Conservation (phyloP, 2,797 vertebrate species). For the Sebastes trivittatus region DNA sequence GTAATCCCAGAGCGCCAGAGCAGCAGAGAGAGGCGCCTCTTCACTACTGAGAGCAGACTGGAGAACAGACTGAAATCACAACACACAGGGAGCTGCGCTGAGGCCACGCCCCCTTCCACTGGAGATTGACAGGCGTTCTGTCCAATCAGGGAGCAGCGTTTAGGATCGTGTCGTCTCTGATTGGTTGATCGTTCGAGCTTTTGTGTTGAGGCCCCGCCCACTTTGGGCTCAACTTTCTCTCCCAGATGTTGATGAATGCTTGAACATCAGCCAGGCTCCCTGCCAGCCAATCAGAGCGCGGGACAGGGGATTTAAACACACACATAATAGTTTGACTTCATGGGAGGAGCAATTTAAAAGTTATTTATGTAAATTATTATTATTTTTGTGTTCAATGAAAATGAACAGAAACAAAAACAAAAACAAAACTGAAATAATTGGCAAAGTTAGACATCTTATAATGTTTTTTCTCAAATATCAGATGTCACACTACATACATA, state of each 20-base stretch:
- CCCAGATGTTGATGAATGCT: constrained; percentile 75
- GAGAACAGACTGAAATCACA: constrained; percentile 70
- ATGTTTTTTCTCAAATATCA: no score
- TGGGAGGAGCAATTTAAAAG: constrained; percentile 12
- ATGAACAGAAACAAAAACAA: no score
- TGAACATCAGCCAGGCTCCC: not conserved
- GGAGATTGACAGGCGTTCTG: constrained; percentile 20
- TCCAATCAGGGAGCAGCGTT: constrained; percentile 54
- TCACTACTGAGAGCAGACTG: constrained; percentile 60
- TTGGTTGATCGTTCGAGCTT: constrained; percentile 32
- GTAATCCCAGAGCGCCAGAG: constrained; percentile 74
- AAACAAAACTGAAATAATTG: no score
- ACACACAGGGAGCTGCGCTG: constrained; percentile 42
- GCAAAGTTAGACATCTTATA: no score
- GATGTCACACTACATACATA: no score
- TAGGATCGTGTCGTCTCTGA: not conserved
- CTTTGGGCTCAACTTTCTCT: constrained; percentile 50
- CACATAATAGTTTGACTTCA: constrained; percentile 15
- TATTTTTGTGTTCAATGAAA: no score
- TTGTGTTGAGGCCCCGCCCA: not conserved
- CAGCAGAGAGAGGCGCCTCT: constrained; percentile 43
- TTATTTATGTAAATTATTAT: no score
- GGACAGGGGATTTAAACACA: constrained; percentile 45
- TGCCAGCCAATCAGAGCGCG: constrained; percentile 60
- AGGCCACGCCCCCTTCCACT: constrained; percentile 60